Evolutionary conservation across 2,797 vertebrate genomes (phyloP).

Genomic region (Pangasius krempfi): DNA sequence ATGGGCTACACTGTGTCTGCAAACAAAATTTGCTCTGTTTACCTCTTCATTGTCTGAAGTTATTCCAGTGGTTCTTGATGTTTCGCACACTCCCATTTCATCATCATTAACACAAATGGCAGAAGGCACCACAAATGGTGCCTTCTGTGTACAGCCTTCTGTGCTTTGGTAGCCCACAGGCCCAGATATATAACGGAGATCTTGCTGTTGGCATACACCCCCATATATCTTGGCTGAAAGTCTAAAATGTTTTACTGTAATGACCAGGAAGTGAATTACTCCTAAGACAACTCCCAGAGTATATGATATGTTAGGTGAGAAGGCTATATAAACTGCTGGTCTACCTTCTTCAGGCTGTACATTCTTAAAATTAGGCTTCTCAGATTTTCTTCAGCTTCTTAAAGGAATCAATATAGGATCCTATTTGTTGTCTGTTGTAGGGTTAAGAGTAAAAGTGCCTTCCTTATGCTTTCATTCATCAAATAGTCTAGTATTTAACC

Average conservation of each 20-base stretch:
- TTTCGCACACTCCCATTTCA: neutral
- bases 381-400: neutral
- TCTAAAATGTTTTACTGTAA: neutral
- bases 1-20: neutral
- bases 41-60: neutral
- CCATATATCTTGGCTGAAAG: neutral
- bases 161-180: neutral
- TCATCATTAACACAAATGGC: neutral
- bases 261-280: neutral
- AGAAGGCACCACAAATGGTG: neutral
- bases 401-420: neutral
- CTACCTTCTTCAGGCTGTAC: neutral
- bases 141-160: neutral
- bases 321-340: neutral
- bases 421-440: neutral
- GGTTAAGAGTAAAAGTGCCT: neutral
- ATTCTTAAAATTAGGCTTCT: neutral
- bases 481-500: neutral
- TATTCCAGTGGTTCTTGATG: neutral
- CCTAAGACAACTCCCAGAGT: neutral
- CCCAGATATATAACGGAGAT: neutral
- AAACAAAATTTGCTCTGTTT: neutral
- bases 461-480: neutral
- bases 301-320: neutral
- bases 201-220: neutral